These are phyloP conservation scores for Cheilosia vulpina DNA, from an alignment of 2,888 invertebrate genomes.

Conservation along the genomic window DNA sequence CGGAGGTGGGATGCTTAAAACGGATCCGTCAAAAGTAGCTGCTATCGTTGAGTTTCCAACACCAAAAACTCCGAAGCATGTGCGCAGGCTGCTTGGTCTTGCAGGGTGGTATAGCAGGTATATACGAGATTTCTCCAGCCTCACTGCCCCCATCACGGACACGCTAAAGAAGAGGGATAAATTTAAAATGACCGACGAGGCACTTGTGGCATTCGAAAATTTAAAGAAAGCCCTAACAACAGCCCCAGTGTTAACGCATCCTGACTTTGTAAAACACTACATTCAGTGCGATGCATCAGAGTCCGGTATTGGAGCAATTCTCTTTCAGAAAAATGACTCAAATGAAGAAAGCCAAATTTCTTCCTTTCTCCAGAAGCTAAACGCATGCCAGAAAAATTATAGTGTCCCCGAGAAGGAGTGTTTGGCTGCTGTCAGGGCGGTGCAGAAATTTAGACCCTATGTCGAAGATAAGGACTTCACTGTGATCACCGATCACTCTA, in stretches of 20 bases:
- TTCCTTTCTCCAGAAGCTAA: background rate
- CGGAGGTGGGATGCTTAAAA: background rate
- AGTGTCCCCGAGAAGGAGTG: background rate
- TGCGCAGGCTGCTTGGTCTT: background rate
- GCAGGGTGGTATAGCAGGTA: background rate
- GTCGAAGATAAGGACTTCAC: too few relatives aligned
- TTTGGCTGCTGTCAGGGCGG: too few relatives aligned
- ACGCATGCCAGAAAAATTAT: background rate
- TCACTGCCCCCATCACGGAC: too few relatives aligned
- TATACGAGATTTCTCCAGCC: background rate
- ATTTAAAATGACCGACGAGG: slow-evolving; percentile 53
- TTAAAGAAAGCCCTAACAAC: slow-evolving; percentile 49
- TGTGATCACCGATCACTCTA: too few relatives aligned
- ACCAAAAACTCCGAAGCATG: background rate
- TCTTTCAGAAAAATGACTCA: background rate
- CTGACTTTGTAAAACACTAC: slow-evolving; percentile 50
- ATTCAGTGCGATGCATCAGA: slow-evolving; percentile 63
- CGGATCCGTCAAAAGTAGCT: background rate
- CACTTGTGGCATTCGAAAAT: slow-evolving; percentile 39
- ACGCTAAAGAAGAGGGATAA: background rate
- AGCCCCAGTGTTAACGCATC: slow-evolving; percentile 59
- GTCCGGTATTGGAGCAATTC: background rate
- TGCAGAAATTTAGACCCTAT: too few relatives aligned
- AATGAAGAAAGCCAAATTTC: background rate
- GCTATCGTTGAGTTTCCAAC: background rate